Base-by-base conservation (phyloP, 1,140 invertebrate genomes). In the Linepithema humile region DNA sequence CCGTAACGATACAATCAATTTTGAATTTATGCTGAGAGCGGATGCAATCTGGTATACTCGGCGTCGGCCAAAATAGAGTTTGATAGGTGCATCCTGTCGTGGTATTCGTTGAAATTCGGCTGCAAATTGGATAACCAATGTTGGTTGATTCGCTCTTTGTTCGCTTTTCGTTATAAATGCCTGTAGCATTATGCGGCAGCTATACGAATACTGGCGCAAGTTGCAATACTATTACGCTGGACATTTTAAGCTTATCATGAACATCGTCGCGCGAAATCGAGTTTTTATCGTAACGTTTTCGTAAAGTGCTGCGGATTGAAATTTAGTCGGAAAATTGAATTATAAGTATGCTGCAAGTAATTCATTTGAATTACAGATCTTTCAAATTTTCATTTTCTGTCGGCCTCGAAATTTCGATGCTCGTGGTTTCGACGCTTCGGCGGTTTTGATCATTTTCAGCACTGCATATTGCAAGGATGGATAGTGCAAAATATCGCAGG, bases 121-220 rank as follows among this genome's bases (percentile, higher is more conserved):
- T 15, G 29, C 50, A 77, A 77, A 65, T 77, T 53, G 60, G 23
- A 65, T 77, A 53, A 77, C 15, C 60, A 29, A n/a, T 17, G 43
- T 17, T 29, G 9, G 32, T 26, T 26, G 20, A 77, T n/a, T 38
- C 32, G 3, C 10, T 17, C 48, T 7, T 26, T 1, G 17, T 23
- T 1, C 15, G 38, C 26, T 65, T 45, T 65, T 65, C 50, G n/a
- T 48, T 53, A 17, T 35, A 65, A 65, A 50, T 7, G 20, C 43
- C 20, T 43, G n/a, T 77, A 48, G n/a, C 35, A 35, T 38, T 26
- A 26, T 64, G 35, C 74, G 40, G 12, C 9, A 1, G 40, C 15
- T 64, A 64, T n/a, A 64, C n/a, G 26, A 6, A 64, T 45, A 45
- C 29, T 32, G 15, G n/a, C 6, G 40, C 57, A 45, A 48, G 17